Base-by-base conservation (phyloP, 2,113 vertebrate genomes). In the Recurvirostra avosetta region DNA sequence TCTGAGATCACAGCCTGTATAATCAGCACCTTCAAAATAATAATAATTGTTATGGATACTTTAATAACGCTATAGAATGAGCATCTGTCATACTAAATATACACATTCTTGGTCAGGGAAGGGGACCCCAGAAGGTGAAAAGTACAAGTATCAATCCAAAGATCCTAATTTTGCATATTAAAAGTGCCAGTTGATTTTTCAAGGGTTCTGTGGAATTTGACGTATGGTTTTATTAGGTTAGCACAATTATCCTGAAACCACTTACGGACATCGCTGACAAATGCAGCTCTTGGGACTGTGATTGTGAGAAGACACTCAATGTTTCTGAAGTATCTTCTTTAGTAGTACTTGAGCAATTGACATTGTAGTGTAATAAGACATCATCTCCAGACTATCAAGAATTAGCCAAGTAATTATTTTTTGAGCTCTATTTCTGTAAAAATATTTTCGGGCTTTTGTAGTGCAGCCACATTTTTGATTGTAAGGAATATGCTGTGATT, bases 401-500 rank as follows among this genome's bases (percentile, higher is more conserved):
- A 91, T 91, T 90, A 88, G 50, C 62, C 58, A 88, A 82, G 45
- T 82, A 92, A 96, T 97, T 95, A 91, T 86, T 85, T 92, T 84
- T 85, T 76, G 86, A 92, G 38, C 53, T 73, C n/a, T 53, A 61
- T 14, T 27, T 91, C 86, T 89, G 45, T 92, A 29, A 61, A 95
- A 92, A 96, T 94, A 95, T 95, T 95, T 73, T 73, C 70, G 9
- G 16, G 16, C 14, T 82, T 92, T 82, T 75, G 25, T 21, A 79
- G 36, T 50, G 38, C 70, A 62, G 80, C 62, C 80, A 79, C 77
- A 73, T 76, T 73, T 92, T 27, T 52, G 47, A 38, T 55, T 6
- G 26, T 27, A 26, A 41, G 16, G 40, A 73, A 15, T 38, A 19
- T 8, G 29, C 49, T 23, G 3, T 56, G 59, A 2, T 12, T 62